Evolutionary conservation across 1,140 invertebrate species (phyloP), one percentile per base, ranked within the genome.

Genomic region (Nylanderia fulva): DNA sequence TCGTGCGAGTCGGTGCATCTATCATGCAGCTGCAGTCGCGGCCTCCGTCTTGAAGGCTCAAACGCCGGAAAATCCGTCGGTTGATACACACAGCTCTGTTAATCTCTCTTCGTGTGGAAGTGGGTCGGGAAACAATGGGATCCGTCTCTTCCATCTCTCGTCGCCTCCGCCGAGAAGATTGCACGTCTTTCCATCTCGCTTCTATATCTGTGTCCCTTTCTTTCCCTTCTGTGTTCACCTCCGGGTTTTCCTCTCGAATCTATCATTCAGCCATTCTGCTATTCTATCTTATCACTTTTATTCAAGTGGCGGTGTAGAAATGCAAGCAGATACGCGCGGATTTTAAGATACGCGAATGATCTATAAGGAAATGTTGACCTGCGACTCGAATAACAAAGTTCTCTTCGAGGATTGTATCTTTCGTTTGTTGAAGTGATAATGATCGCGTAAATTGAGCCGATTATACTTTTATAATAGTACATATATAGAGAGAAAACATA

Each of bases 81-180:
- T 68, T 24, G 84, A 88, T 86, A 83, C 72, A 84, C 56, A 21
- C 69, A 42, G 58, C 69, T 75, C 80, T 85, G 90, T 91, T 91
- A 91, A 91, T 91, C 89, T 89, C 87, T 36, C 88, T 84, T 68
- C 77, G 85, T 84, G 83, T 85, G 88, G 83, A 91, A 91, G 89
- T 91, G 90, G 90, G 90, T 91, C 90, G 90, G 89, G 77, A 90
- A 89, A 90, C 89, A 90, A 91, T 90, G 75, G 85, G 66, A 88
- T 88, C 85, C 60, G 86, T 86, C 85, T 69, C 68, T 64, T 33
- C 83, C 84, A 85, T 88, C 87, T 42, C 84, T 69, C 39, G 71
- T 27, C 36, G 75, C 60, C 21, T 48, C 39, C 64, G 54, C 56
- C 18, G 29, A 33, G 36, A 45, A 56, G 33, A 42, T 61, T 54